Evolutionary conservation across 2,113 vertebrate species (phyloP), one percentile per base, ranked within the genome.

Genomic region (cat (Felis catus)): DNA sequence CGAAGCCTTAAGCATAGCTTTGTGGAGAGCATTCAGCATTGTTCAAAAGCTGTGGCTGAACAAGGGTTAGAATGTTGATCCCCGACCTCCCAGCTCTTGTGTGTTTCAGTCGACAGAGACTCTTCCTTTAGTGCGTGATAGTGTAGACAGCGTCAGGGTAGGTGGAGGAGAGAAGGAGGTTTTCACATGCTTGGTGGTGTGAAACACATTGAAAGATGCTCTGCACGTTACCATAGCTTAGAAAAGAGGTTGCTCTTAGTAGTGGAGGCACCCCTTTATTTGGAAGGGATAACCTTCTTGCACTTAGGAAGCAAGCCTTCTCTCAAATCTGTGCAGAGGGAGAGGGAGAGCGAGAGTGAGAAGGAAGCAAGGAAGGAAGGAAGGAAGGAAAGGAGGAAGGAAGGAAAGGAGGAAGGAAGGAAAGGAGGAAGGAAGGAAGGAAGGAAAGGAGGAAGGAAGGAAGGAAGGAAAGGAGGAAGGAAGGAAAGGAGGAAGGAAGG

Each of bases 231-330:
- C 48, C 0, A 8, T 78, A 63, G 27, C 55, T 96, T 96, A 39
- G 63, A 76, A 21, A 85, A 45, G 70, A 51, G 58, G 25, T 55
- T 94, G 70, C 82, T 58, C 65, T 93, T 39, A 14, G 51, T 41
- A 9, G 58, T 68, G 68, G 36, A 6, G 53, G 3, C 0, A 0
- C 12, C 19, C 4, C 16, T 11, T 3, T 65, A 23, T 3, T 82
- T 89, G 76, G 19, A 23, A 91, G n/a, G 33, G 65, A 66, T 23
- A 48, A 19, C 74, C 36, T 2, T 71, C 45, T 68, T 21, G 18
- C 41, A 12, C 11, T 12, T 39, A 80, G 29, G 19, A 66, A 51
- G 27, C 25, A 55, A 55, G 21, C 9, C 66, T 88, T 61, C 65
- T 70, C 58, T 68, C 29, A 9, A 11, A 41, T 65, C 19, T 66